Percentiles rank a stretch among this genome's conserved stretches.
Evolutionary conservation across 2,113 vertebrate species (phyloP).

Genomic region (Dasypus novemcinctus): DNA sequence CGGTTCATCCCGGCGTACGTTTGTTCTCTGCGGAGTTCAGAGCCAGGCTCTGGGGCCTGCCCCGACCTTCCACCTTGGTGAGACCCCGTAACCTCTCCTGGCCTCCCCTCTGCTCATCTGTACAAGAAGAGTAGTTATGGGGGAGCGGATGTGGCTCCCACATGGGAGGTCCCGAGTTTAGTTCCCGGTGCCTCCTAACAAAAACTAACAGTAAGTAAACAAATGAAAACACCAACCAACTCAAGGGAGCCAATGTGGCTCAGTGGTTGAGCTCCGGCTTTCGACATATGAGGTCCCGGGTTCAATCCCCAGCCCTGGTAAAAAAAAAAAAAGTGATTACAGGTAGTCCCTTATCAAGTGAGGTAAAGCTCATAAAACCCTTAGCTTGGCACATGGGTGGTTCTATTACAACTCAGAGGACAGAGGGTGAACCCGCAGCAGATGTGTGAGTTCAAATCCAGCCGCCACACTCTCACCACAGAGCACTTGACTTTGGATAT

Average conservation of each 20-base stretch:
- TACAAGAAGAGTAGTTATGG: neutral
- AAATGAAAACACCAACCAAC: too few species aligned
- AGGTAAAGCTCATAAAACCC: neutral
- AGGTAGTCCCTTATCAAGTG: constrained; percentile 1
- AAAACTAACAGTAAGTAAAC: too few species aligned
- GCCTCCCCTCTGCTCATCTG: neutral
- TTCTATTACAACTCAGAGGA: neutral
- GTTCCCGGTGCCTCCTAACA: too few species aligned
- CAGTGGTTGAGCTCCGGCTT: too few species aligned
- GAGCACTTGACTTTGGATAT: neutral
- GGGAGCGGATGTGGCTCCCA: too few species aligned
- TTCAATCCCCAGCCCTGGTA: too few species aligned
- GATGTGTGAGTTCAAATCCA: neutral
- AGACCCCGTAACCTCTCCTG: neutral
- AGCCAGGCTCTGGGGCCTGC: neutral
- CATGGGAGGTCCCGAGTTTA: too few species aligned
- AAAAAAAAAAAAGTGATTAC: neutral
- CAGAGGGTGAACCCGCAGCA: neutral
- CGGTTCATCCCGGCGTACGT: neutral
- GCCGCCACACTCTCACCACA: neutral
- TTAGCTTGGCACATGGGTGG: neutral
- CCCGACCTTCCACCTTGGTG: neutral
- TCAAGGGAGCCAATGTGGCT: too few species aligned
- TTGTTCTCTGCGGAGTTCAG: neutral
- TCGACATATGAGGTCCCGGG: too few species aligned